Base-by-base conservation (phyloP, 1,140 invertebrate species). In the Drosophila bipectinata region DNA sequence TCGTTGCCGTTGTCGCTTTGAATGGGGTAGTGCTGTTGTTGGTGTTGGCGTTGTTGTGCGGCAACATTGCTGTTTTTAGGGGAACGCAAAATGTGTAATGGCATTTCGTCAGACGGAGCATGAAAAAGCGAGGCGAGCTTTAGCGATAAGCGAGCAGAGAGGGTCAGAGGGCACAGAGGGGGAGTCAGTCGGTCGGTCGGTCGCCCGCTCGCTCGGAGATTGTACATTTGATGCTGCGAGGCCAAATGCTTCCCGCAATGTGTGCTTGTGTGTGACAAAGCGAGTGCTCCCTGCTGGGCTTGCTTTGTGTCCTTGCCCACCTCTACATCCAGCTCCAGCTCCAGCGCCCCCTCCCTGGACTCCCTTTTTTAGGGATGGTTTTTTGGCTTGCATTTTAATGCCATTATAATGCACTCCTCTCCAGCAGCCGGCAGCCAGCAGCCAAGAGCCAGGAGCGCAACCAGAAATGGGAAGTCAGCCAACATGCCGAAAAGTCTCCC, bases 71-170 rank as follows among this genome's bases (percentile, higher is more conserved):
- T 79, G 71, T 61, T 83, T 68, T 79, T 69, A 32, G 60, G 80
- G 80, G 59, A 67, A 87, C 83, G 82, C 83, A 87, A 87, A 87
- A 87, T 87, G 82, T 87, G 79, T 88, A 87, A 88, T 87, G 82
- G 79, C 83, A 87, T 87, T 87, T 87, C 83, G 79, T 87, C 83
- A 87, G 82, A 49, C 82, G 76, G 59, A 87, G 82, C 83, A 87
- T 87, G 82, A 83, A 83, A 87, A 75, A 82, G 82, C 68, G 63
- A 64, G 58, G 54, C 66, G 57, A 56, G 74, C 72, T 77, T 72
- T 59, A 60, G 72, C 44, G 72, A 75, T 68, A 68, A 49, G 64
- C 28, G 12, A 44, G 34, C 39, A 41, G 52, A n/a, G n/a, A 24
- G 18, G 15, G 39, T 14, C 12, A 41, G 10, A 18, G 18, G 15